Base-by-base conservation (phyloP, 2,888 invertebrate genomes). In the Athalia circularis region DNA sequence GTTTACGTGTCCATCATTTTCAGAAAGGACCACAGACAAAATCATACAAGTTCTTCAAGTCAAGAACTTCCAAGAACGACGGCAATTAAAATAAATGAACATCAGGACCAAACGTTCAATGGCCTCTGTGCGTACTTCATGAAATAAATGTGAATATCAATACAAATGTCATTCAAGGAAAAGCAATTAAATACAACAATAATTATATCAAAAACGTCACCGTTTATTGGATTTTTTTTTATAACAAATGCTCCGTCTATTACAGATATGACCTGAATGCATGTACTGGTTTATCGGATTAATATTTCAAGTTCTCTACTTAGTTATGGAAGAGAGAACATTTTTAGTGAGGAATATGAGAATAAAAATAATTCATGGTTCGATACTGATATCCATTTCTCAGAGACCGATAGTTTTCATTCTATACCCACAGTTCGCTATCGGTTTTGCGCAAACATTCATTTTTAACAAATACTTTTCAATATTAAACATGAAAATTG, bases 171-270 rank as follows among this genome's bases (percentile, higher is more conserved):
- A 15, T 15, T 15, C 29, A 54, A 68, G 29, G 5, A 43, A n/a
- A 3, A 9, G 15, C 11, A 52, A 68, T 29, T 54, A 68, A 15
- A 52, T 43, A 54, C 29, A 9, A 68, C 7, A 54, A n/a, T 52
- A 68, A 8, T 68, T 54, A 15, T 68, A 68, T 68, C 43, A 68
- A 45, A 68, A 68, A 54, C 43, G 54, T 68, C 8, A 13, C 29
- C 50, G 43, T 68, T 68, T 54, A 54, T 68, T 68, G 50, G 48
- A 52, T 68, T 61, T 68, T 11, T 54, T 11, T 54, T 11, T 54
- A 11, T 11, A 11, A 4, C 11, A n/a, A 54, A 11, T n/a, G 11
- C n/a, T 54, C 54, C n/a, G 9, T 54, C 54, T 6, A n/a, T 68
- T 68, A 68, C 68, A 54, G 50, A 68, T 68, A 43, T 54, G 68